These are phyloP conservation scores for Pinctada fucata DNA, from an alignment of 2,888 invertebrate genomes.

Conservation along the genomic window DNA sequence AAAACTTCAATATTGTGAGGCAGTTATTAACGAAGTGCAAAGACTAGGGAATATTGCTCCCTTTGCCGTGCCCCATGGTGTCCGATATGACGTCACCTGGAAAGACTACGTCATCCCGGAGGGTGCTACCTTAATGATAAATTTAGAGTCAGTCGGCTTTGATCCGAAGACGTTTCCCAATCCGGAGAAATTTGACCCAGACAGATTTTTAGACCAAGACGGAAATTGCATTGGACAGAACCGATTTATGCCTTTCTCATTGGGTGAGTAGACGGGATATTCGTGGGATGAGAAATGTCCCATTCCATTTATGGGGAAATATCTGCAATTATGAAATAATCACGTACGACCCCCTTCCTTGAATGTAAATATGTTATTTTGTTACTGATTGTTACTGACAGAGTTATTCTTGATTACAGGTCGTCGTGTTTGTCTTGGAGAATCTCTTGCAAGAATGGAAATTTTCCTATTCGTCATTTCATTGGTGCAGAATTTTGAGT, in stretches of 20 bases:
- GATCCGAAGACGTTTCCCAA: slow-evolving; percentile 55
- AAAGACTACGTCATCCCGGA: slow-evolving; percentile 63
- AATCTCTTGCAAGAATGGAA: slow-evolving; percentile 47
- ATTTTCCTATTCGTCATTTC: slow-evolving; percentile 42
- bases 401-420: not conserved
- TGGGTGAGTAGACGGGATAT: slow-evolving; percentile 44
- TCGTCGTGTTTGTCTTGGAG: slow-evolving; percentile 48
- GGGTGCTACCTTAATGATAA: slow-evolving; percentile 56
- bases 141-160: slow-evolving; percentile 41
- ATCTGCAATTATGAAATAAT: too few relatives aligned
- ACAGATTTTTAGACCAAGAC: slow-evolving; percentile 68
- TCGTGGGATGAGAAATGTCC: too few relatives aligned
- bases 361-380: slow-evolving; percentile 20
- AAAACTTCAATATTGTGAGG: slow-evolving; percentile 41
- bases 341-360: too few relatives aligned
- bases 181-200: slow-evolving; percentile 69
- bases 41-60: slow-evolving; percentile 73
- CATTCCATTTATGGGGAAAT: too few relatives aligned
- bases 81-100: slow-evolving; percentile 41
- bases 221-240: slow-evolving; percentile 42
- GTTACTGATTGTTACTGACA: not conserved
- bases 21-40: slow-evolving; percentile 65
- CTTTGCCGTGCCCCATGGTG: slow-evolving; percentile 66
- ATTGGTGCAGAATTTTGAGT: slow-evolving; percentile 37
- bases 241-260: slow-evolving; percentile 52